These are phyloP conservation scores for Eremophila alpestris DNA, from an alignment of 2,797 vertebrate species.

Conservation along the genomic window DNA sequence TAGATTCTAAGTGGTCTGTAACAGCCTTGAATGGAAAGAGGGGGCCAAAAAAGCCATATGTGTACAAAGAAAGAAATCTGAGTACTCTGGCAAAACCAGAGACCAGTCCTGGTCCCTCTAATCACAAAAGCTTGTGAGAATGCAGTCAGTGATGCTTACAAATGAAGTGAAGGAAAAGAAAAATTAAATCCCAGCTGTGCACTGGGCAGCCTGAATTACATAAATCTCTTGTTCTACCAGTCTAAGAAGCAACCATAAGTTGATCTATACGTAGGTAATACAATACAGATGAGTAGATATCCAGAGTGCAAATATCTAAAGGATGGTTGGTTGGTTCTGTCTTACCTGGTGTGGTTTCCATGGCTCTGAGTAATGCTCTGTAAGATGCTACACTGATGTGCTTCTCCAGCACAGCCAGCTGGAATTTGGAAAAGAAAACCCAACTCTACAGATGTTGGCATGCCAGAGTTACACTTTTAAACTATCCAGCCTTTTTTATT, in stretches of 20 bases:
- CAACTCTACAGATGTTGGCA: neutral
- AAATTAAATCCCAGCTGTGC: neutral
- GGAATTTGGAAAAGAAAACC: neutral
- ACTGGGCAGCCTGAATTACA: neutral
- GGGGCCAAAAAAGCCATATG: rapidly evolving
- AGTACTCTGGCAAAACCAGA: neutral
- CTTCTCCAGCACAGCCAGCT: neutral
- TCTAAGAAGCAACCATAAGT: neutral
- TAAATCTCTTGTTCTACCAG: neutral
- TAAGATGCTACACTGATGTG: neutral
- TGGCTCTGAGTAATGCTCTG: neutral
- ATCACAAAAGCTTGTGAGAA: neutral
- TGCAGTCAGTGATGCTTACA: neutral
- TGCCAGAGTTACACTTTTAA: neutral
- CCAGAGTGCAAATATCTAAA: neutral
- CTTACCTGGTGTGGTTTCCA: neutral
- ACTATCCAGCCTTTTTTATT: neutral
- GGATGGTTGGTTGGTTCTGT: neutral
- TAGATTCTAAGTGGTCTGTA: neutral
- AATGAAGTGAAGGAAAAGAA: neutral
- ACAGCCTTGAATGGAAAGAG: neutral
- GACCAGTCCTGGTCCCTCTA: neutral
- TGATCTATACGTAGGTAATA: neutral
- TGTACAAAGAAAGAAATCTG: neutral
- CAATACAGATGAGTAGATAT: neutral